Evolutionary conservation across 2,888 invertebrate species (phyloP).

Genomic region (Biston stratarius): DNA sequence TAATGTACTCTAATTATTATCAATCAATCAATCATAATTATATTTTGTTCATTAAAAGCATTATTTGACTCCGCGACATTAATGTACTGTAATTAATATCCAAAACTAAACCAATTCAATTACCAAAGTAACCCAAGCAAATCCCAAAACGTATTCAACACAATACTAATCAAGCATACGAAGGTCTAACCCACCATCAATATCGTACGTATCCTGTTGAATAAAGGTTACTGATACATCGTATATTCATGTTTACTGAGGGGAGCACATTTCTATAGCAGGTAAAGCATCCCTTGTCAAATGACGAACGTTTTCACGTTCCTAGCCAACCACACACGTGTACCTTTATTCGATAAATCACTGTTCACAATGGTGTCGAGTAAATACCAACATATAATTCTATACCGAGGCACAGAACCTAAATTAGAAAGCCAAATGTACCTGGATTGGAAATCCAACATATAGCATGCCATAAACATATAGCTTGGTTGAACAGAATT

Average conservation of each 20-base stretch:
- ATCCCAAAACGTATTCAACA: constrained; percentile 48
- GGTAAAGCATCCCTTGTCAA: constrained; percentile 79
- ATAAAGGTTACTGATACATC: constrained; percentile 72
- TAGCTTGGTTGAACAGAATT: constrained; percentile 19
- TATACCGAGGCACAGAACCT: constrained; percentile 27
- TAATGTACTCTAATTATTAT: no score
- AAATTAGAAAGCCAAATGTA: constrained; percentile 41
- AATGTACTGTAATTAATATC: background rate
- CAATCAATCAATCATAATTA: no score
- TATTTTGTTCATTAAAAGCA: background rate
- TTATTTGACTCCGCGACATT: no score
- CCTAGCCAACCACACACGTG: constrained; percentile 63
- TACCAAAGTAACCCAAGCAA: constrained; percentile 25
- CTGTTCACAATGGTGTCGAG: constrained; percentile 57
- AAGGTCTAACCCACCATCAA: constrained; percentile 63
- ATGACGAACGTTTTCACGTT: constrained; percentile 57
- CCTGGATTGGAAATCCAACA: constrained; percentile 27
- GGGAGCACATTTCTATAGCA: constrained; percentile 71
- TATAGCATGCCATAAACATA: constrained; percentile 12
- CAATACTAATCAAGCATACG: constrained; percentile 65
- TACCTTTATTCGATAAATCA: constrained; percentile 73
- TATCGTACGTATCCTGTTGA: constrained; percentile 69
- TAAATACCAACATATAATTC: constrained; percentile 42
- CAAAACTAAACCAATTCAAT: constrained; percentile 24
- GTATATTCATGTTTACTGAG: constrained; percentile 55